These are phyloP conservation scores for Myotis planiceps DNA, from an alignment of 2,797 vertebrate genomes.

Conservation along the genomic window DNA sequence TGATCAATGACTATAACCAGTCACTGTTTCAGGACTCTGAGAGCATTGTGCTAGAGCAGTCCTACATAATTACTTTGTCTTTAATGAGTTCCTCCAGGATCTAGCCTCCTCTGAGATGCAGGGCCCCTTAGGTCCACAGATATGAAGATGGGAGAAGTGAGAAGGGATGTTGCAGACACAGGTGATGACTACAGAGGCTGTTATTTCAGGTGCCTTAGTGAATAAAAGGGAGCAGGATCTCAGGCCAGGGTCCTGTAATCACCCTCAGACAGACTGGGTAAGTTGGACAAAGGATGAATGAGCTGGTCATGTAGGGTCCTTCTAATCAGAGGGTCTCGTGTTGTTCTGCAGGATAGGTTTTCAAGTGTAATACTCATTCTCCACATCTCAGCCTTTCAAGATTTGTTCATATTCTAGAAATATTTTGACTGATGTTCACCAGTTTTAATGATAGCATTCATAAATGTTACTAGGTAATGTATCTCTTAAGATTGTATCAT, in stretches of 20 bases:
- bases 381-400: background rate
- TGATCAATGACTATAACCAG: background rate
- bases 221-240: background rate
- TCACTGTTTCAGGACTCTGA: background rate
- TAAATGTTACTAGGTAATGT: background rate
- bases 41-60: background rate
- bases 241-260: background rate
- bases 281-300: background rate
- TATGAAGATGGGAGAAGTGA: background rate
- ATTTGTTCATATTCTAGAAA: background rate
- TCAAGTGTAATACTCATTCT: background rate
- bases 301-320: background rate
- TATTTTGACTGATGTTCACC: background rate
- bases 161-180: background rate
- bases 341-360: background rate
- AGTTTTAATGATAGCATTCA: background rate
- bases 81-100: conserved; percentile 62
- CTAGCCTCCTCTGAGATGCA: conserved; percentile 20
- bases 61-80: conserved; percentile 15
- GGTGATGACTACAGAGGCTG: background rate
- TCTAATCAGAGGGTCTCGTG: background rate
- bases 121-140: background rate
- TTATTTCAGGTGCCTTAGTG: background rate
- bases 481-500: background rate
- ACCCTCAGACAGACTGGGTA: background rate